phyloP scores from a whole-genome alignment of 2,113 vertebrate species.

The Anhinga anhinga region DNA sequence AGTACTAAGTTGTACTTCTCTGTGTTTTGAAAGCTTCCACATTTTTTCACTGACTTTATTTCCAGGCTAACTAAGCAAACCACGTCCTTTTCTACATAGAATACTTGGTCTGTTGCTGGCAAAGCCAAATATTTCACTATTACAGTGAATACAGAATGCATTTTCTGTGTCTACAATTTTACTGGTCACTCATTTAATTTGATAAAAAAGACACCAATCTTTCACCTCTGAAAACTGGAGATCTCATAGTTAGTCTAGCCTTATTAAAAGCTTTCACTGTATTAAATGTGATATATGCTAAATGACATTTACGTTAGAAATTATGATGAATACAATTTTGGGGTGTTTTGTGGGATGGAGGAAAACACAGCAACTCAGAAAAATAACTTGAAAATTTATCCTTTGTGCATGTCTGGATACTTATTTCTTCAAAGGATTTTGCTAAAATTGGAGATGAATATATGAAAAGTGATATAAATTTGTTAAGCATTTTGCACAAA shows the following conservation, averaged over 20 bases:
- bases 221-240: neutral
- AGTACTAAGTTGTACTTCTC: constrained; percentile 37
- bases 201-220: neutral
- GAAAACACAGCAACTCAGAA: neutral
- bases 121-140: neutral
- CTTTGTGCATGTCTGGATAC: neutral
- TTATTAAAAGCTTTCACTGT: neutral
- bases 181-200: neutral
- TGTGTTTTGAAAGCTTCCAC: constrained; percentile 34
- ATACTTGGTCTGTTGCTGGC: neutral
- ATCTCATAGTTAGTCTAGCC: neutral
- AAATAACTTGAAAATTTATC: neutral
- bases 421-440: neutral
- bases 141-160: neutral
- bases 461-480: neutral
- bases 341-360: neutral
- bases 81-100: neutral
- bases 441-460: neutral
- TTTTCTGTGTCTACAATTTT: neutral
- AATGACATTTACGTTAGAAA: neutral
- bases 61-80: neutral
- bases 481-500: neutral
- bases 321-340: neutral
- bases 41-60: neutral
- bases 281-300: neutral